These are phyloP conservation scores for Nannoperca obscura DNA, from an alignment of 2,797 vertebrate genomes.

Conservation along the genomic window DNA sequence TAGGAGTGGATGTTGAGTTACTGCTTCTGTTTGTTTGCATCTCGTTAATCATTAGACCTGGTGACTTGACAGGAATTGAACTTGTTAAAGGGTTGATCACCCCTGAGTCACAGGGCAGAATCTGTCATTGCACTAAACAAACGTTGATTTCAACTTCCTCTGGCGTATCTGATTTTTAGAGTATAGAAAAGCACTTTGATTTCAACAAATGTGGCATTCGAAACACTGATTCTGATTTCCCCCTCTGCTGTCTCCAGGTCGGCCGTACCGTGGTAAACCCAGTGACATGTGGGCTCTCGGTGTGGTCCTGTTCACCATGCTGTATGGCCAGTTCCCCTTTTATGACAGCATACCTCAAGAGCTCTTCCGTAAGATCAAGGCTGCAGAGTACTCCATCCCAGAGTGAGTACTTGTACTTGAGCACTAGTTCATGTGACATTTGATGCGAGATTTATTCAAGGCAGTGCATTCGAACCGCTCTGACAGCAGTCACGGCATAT, in stretches of 20 bases:
- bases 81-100: conserved; percentile 26
- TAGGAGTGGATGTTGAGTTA: conserved; percentile 5
- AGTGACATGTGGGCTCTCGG: conserved; percentile 99
- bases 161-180: background rate
- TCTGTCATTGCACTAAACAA: conserved; percentile 4
- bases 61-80: conserved; percentile 25
- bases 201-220: no score
- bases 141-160: background rate
- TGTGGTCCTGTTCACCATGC: conserved; percentile 98
- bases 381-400: conserved; percentile 97
- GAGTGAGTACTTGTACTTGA: conserved; percentile 88
- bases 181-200: background rate
- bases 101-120: conserved; percentile 32
- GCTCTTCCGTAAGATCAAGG: conserved; percentile 99
- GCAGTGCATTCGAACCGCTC: background rate
- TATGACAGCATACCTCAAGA: conserved; percentile 99
- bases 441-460: background rate
- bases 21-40: conserved; percentile 38
- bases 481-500: background rate
- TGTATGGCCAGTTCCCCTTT: conserved; percentile 99
- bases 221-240: background rate
- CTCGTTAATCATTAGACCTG: conserved; percentile 55
- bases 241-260: conserved; percentile 83
- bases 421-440: conserved; percentile 67
- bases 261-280: conserved; percentile 96